Conservation (phyloP, 2,797 vertebrate genomes). For the Micropoecilia bifurca region DNA sequence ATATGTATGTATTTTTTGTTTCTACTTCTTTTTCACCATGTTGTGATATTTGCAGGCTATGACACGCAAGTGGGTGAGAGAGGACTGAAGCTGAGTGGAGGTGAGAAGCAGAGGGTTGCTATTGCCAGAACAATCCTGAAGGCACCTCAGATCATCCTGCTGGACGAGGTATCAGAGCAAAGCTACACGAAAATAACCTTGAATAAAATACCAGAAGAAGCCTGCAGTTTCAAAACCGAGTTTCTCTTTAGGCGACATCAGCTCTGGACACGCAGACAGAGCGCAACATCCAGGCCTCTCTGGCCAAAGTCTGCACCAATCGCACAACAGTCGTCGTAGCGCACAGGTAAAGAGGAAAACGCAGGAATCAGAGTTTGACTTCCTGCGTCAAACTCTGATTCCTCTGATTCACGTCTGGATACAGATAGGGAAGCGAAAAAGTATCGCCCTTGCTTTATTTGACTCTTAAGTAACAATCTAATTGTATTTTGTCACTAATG, state of each 20-base stretch:
- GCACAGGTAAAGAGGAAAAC: constrained; percentile 85
- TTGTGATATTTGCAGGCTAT: constrained; percentile 82
- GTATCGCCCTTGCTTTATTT: not conserved
- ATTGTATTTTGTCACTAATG: not conserved
- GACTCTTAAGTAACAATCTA: accelerated
- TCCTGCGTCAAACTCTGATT: too few species aligned
- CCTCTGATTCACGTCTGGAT: not conserved
- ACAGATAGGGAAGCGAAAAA: not conserved
- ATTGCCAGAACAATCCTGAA: constrained; percentile 97
- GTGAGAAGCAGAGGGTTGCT: constrained; percentile 96
- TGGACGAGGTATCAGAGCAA: constrained; percentile 88
- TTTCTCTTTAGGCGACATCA: constrained; percentile 87
- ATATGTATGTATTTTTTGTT: not conserved
- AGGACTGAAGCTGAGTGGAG: constrained; percentile 95
- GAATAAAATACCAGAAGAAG: not conserved
- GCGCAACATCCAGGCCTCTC: constrained; percentile 94
- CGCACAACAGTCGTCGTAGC: constrained; percentile 93
- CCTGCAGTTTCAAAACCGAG: not conserved
- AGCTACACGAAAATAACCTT: not conserved
- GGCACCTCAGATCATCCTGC: constrained; percentile 89
- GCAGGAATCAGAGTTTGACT: not conserved
- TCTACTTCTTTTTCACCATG: not conserved
- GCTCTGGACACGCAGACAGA: constrained; percentile 95
- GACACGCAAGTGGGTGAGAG: constrained; percentile 93
- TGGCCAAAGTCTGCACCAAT: constrained; percentile 90